Base-by-base conservation (phyloP, 2,888 invertebrate genomes). In the Cephalotes varians region DNA sequence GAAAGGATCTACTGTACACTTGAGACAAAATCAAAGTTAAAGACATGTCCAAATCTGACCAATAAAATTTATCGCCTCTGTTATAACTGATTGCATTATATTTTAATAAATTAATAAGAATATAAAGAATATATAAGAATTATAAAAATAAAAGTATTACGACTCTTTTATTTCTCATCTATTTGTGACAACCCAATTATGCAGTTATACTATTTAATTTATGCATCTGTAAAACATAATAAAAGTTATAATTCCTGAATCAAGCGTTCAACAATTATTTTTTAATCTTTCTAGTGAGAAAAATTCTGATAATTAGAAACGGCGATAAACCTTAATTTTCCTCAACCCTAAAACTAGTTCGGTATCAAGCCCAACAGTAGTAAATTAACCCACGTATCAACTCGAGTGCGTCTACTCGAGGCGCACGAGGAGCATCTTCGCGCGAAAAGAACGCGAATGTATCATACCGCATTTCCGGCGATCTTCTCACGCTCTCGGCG, bases 381-480 rank as follows among this genome's bases (percentile, higher is more conserved):
- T 6, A 7, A 25, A 65, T 25, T 34, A 51, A 25, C 18, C 1
- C 28, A 2, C 10, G 21, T 40, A 40, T 37, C 6, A 21, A 56
- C 6, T 56, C 49, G 25, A 34, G 12, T 40, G 40, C 40, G 40
- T 40, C 4, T 31, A 5, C 15, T 28, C 49, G 25, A 47, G 12
- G 2, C 37, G 18, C 40, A 12, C n/a, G 4, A 58, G 25, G 9
- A 60, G 51, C 28, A 25, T 5, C 34, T 15, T 34, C 2, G 10
- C 60, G n/a, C n/a, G n/a, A n/a, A n/a, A n/a, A n/a, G 25, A 54
- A 60, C 18, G 28, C 15, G 37, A 69, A 84, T 65, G 77, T 79
- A 84, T 77, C 85, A 82, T 85, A 89, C 86, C 88, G 87, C 54
- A 87, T 85, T 92, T 92, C 91, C 91, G 90, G 90, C 87, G 90